Evolutionary conservation across 37 sponge, comb jelly and placozoan species (phyloP).

Genomic region (Mnemiopsis leidyi): DNA sequence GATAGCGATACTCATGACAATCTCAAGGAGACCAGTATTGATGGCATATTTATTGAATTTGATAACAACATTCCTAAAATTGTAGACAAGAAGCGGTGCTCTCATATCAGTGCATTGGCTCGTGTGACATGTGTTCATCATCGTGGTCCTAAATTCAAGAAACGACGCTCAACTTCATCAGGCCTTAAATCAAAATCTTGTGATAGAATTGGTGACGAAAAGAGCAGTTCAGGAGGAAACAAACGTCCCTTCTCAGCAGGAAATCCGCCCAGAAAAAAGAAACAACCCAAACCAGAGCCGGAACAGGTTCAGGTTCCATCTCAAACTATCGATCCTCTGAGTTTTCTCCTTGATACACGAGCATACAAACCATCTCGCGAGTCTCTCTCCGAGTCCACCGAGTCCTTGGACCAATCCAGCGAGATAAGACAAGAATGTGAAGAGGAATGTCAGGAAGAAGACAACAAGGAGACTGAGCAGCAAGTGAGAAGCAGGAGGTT

Average conservation of each 20-base stretch:
- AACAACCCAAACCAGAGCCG: background rate
- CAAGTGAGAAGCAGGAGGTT: background rate
- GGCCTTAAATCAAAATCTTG: conserved; percentile 15
- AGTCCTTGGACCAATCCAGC: background rate
- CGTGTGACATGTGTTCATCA: conserved; percentile 41
- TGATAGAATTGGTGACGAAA: background rate
- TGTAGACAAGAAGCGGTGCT: conserved; percentile 53
- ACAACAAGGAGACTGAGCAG: background rate
- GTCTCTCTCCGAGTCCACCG: background rate
- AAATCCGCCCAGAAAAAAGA: background rate
- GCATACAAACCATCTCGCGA: background rate
- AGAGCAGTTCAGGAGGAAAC: background rate
- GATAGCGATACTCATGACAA: background rate
- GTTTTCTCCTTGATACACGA: background rate
- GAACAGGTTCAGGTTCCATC: background rate
- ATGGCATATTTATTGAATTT: conserved; percentile 62
- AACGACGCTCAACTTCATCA: background rate
- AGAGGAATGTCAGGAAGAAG: background rate
- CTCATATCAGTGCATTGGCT: conserved; percentile 44
- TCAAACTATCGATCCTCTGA: background rate
- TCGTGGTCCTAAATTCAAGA: background rate
- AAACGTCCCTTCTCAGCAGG: conserved; percentile 20
- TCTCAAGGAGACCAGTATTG: conserved; percentile 60
- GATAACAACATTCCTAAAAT: conserved; percentile 28
- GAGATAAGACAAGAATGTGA: background rate